Evolutionary conservation across 2,113 vertebrate species (phyloP), one percentile per base, ranked within the genome.

Genomic region (Eclectus roratus): DNA sequence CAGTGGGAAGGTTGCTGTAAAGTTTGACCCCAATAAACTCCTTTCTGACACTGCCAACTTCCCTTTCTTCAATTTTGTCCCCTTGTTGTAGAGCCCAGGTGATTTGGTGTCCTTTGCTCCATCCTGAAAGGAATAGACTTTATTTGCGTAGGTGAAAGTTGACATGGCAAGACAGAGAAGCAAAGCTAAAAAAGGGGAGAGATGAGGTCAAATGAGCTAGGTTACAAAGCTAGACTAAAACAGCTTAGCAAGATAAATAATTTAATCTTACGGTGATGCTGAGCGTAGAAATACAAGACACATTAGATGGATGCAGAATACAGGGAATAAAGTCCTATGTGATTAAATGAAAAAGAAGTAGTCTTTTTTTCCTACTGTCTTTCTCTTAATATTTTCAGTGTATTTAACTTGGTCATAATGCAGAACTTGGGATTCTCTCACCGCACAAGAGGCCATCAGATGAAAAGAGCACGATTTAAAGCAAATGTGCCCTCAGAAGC

Each of bases 371-470:
- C 9, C 31, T 72, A 3, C 18, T 35, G 4, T 64, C 41, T 65
- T 79, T 79, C 21, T 85, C 21, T 86, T 65, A 17, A 11, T 25
- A 5, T 69, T 13, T 46, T 88, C 46, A 55, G 24, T 77, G 39
- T 71, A 35, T 70, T 88, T 74, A 49, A 24, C 53, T 46, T 70
- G 77, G 35, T 49, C 11, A 4, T 70, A 68, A 60, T 17, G 25
- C 12, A 82, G 46, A 83, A 44, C 29, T 50, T 5, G 1, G 21
- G 20, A 53, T 78, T 80, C 49, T 77, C 29, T 64, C 77, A 28
- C 47, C 1, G 0, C 49, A 19, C 25, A 18, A 39, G 65, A 63
- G 35, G 39, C 28, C 0, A 0, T 77, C 49, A 66, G 39, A 43
- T 83, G 28, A 70, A 91, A 83, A 68, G 20, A 29, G 33, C 5